phyloP scores from a whole-genome alignment of 2,113 vertebrate genomes.

The Rhinogobius similis region DNA sequence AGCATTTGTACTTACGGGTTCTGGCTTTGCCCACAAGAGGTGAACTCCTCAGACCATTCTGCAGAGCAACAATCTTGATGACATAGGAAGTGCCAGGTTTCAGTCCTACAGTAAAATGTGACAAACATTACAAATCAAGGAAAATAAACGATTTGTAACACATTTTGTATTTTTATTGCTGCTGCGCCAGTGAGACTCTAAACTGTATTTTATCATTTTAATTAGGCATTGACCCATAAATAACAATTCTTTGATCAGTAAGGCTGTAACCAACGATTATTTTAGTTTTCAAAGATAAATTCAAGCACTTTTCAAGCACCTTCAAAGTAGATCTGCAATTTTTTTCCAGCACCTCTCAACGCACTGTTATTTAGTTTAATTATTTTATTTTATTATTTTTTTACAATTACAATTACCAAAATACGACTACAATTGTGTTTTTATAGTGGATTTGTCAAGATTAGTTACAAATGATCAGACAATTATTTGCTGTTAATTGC shows the following conservation, averaged over 20 bases:
- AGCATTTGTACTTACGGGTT: conserved; percentile 86
- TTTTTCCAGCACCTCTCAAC: too few relatives aligned
- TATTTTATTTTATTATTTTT: too few relatives aligned
- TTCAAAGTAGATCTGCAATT: too few relatives aligned
- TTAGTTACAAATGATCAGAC: background rate
- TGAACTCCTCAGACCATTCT: conserved; percentile 89
- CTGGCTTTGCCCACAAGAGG: conserved; percentile 86
- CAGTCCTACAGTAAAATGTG: conserved; percentile 75
- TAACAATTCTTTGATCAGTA: background rate
- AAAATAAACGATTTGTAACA: background rate
- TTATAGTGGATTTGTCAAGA: too few relatives aligned
- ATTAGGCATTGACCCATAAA: background rate
- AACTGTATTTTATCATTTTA: too few relatives aligned
- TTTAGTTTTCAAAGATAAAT: too few relatives aligned
- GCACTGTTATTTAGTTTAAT: too few relatives aligned
- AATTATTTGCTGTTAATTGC: background rate
- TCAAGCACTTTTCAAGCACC: too few relatives aligned
- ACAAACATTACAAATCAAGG: background rate
- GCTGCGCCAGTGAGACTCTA: background rate
- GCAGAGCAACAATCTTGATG: conserved; percentile 88
- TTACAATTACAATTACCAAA: too few relatives aligned
- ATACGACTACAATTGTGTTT: too few relatives aligned
- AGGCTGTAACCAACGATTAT: too few relatives aligned
- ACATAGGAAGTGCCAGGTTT: conserved; percentile 90
- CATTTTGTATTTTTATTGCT: background rate